Conservation (phyloP, 2,888 invertebrate genomes). For the Cinara cedri region DNA sequence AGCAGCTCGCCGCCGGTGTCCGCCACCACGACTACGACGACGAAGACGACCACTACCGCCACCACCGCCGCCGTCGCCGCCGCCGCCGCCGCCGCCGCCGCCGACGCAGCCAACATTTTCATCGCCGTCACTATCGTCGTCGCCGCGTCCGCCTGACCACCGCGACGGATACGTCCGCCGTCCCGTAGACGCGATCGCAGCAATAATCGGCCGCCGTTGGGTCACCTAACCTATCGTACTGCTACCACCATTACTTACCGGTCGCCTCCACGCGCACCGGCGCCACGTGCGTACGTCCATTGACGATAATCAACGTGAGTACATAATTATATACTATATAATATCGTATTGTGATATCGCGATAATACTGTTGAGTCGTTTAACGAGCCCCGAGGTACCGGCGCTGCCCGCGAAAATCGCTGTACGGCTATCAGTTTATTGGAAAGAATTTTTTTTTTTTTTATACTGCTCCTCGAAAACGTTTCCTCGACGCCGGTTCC, state of each 20-base stretch:
- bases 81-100: background rate
- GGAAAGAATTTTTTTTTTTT: too few relatives aligned
- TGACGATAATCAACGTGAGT: background rate
- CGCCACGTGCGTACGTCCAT: conserved; percentile 22
- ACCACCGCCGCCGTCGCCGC: background rate
- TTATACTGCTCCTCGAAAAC: too few relatives aligned
- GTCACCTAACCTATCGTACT: too few relatives aligned
- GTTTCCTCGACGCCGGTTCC: too few relatives aligned
- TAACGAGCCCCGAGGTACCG: too few relatives aligned
- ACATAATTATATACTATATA: background rate
- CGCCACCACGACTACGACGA: background rate
- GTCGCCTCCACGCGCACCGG: conserved; percentile 22
- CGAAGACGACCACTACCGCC: background rate
- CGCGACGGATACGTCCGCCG: too few relatives aligned
- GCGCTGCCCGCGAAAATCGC: too few relatives aligned
- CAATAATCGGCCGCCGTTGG: background rate
- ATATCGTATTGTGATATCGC: too few relatives aligned
- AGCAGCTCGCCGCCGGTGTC: conserved; percentile 29
- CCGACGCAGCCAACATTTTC: background rate
- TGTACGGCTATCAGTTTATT: too few relatives aligned
- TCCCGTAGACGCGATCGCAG: background rate
- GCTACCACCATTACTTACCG: background rate
- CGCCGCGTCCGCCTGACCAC: background rate
- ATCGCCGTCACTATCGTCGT: background rate
- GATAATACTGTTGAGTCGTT: too few relatives aligned